Base-by-base conservation (phyloP, 2,113 vertebrate species). In the Natator depressus region DNA sequence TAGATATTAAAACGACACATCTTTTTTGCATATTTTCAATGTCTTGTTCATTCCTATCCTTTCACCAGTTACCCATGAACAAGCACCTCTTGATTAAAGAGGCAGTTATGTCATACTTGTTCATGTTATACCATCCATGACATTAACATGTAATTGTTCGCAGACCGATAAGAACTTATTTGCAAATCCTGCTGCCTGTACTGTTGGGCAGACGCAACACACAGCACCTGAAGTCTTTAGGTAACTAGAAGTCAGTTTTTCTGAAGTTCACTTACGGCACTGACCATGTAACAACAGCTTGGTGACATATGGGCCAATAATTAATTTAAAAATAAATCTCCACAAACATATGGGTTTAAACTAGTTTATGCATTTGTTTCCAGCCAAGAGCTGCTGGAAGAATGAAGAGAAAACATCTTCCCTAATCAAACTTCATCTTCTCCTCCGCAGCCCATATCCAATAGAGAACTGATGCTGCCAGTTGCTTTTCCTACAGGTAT, bases 31-130 rank as follows among this genome's bases (percentile, higher is more conserved):
- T 62, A 38, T 88, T 59, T 29, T 17, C 42, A 89, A 75, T 55
- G 51, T 79, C 2, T 20, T 2, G 6, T 10, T 2, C 29, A 9
- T 27, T 69, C 1, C 1, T 9, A 7, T 62, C 22, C 1, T 59
- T 78, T 76, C 69, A 47, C 78, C 4, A 8, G 16, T 47, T 17
- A n/a, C 59, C 55, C 79, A 53, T 8, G 51, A 86, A 35, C 85
- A 69, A 92, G 22, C 46, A 76, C 91, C 4, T 82, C 51, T 29
- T 17, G 14, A 38, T 3, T 50, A 1, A 72, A 89, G 51, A 94
- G 89, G 62, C 84, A 82, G 25, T 0, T 57, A 80, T 6, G 47
- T 6, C 50, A 46, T 82, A 10, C 1, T 0, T 46, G 31, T 6
- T 93, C 75, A 94, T 29, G 1, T 6, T 54, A 9, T 38, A 16